Evolutionary conservation across 2,113 vertebrate species (phyloP).

Genomic region (Hyperoodon ampullatus): DNA sequence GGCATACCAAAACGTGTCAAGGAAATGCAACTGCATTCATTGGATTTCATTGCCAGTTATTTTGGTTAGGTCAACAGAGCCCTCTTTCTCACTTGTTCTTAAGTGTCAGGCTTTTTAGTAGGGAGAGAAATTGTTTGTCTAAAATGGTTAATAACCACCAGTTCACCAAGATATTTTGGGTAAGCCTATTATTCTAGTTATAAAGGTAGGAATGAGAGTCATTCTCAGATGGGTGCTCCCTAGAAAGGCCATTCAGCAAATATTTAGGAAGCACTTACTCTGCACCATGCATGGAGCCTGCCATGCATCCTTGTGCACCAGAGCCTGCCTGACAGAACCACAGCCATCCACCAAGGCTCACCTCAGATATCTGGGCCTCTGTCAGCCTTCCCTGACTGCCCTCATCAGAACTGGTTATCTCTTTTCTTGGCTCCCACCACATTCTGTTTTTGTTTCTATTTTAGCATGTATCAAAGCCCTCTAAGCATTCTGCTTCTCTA

Average conservation of each 20-base stretch:
- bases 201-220: neutral
- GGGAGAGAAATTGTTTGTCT: neutral
- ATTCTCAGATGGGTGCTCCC: neutral
- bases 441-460: neutral
- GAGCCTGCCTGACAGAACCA: neutral
- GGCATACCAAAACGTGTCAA: neutral
- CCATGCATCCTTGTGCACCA: fast-evolving
- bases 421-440: neutral
- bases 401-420: neutral
- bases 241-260: neutral
- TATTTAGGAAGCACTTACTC: neutral
- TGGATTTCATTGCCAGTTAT: neutral
- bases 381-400: neutral
- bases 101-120: neutral
- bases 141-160: neutral
- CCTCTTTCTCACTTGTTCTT: neutral
- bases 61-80: neutral
- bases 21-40: neutral
- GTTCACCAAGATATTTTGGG: neutral
- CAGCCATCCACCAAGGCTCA: neutral
- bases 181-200: neutral
- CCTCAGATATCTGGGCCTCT: neutral
- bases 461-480: neutral
- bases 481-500: neutral
- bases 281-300: neutral